Evolutionary conservation across 2,888 invertebrate genomes (phyloP), one percentile per base, ranked within the genome.

Genomic region (Sipha maydis): DNA sequence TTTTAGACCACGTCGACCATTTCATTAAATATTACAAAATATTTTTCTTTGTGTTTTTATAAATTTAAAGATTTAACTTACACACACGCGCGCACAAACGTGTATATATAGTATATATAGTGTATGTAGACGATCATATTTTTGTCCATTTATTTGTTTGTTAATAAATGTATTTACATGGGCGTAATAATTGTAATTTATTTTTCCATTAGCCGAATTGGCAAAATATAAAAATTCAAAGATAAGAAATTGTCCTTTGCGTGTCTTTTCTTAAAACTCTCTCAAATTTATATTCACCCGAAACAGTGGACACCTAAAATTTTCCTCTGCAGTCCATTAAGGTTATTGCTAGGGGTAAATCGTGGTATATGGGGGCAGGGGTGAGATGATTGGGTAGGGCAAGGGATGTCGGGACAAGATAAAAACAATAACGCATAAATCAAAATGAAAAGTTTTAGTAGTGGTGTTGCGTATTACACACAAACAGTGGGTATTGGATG

Each of bases 401-500:
- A 14, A 41, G 17, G 38, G 67, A 75, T 67, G 75, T 88, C 75
- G 80, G 88, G 48, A 88, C 61, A 31, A 82, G 88, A 88, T 82
- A 88, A 88, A 88, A 88, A 88, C 88, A 82, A 82, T 88, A 88
- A 88, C 76, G 80, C 82, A 67, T 88, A 88, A 88, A 88, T 88
- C 88, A 88, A 82, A 88, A 88, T 75, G 75, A 76, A 88, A 88
- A 88, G 88, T 88, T 88, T 88, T 80, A 73, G 48, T 14, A 48
- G 73, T 31, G 75, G 80, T 77, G 38, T 77, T 28, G 79, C 75
- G 80, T 80, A 88, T 88, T 82, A 76, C 41, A 82, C 78, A 34
- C 41, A 61, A 71, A 79, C 85, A 71, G 85, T 19, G 78, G 83
- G 77, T 86, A 86, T 88, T 61, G 88, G 88, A 88, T 21, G 88